These are phyloP conservation scores for Napeogenes sylphis DNA, from an alignment of 2,888 invertebrate species.

Conservation along the genomic window DNA sequence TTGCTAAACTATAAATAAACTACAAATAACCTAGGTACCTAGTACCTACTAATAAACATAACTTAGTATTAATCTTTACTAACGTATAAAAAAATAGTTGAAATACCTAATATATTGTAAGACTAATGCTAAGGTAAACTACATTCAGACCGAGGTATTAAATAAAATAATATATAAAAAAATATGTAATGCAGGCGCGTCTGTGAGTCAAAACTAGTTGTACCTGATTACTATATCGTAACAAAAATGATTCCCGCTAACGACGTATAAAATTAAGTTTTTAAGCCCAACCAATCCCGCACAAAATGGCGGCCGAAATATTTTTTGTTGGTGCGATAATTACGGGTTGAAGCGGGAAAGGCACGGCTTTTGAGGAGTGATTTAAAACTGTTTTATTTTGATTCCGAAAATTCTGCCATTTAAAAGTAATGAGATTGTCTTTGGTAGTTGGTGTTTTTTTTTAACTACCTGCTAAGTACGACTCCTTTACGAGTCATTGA, in stretches of 20 bases:
- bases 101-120: no score
- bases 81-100: no score
- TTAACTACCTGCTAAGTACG: neutral
- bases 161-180: neutral
- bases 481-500: no score
- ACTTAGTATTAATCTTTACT: no score
- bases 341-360: constrained; percentile 41
- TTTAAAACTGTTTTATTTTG: constrained; percentile 30
- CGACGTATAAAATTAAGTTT: constrained; percentile 58
- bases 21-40: no score
- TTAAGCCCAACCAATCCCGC: constrained; percentile 45
- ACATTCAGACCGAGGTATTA: no score
- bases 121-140: no score
- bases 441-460: constrained; percentile 18
- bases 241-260: constrained; percentile 43
- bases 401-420: constrained; percentile 26
- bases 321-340: constrained; percentile 43
- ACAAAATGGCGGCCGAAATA: constrained; percentile 45
- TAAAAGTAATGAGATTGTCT: constrained; percentile 27
- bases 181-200: constrained; percentile 8
- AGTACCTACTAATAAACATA: no score
- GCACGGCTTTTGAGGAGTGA: constrained; percentile 28
- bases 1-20: no score
- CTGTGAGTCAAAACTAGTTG: constrained; percentile 20
- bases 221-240: constrained; percentile 36